These are phyloP conservation scores for Stictonetta naevosa DNA, from an alignment of 2,113 vertebrate species.

Conservation along the genomic window DNA sequence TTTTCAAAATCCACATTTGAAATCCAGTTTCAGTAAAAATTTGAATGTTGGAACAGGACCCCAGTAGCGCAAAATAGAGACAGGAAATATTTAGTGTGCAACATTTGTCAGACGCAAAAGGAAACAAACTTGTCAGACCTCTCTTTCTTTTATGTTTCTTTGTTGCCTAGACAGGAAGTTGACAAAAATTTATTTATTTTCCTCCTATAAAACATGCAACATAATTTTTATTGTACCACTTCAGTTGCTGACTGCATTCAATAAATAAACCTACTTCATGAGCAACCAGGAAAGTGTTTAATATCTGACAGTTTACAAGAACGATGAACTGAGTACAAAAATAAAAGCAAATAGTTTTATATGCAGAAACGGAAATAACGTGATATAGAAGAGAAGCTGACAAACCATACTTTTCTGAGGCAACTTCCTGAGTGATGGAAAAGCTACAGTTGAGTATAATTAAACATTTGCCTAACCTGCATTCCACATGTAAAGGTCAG, in stretches of 20 bases:
- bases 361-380: conserved; percentile 30
- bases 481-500: conserved; percentile 14
- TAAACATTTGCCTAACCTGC: conserved; percentile 36
- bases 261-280: conserved; percentile 34
- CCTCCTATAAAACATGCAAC: conserved; percentile 19
- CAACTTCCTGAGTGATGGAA: conserved; percentile 27
- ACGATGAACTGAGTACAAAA: conserved; percentile 14
- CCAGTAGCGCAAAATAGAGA: conserved; percentile 10
- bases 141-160: conserved; percentile 54
- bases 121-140: conserved; percentile 62
- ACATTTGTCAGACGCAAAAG: conserved; percentile 53
- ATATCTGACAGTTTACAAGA: conserved; percentile 42
- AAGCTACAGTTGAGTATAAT: conserved; percentile 17
- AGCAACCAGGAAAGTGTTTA: conserved; percentile 2
- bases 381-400: conserved; percentile 4
- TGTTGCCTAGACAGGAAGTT: conserved; percentile 75
- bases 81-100: conserved; percentile 61
- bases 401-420: conserved; percentile 28
- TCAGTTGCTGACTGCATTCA: not conserved
- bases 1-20: conserved; percentile 31
- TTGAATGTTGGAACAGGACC: not conserved
- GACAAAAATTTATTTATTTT: conserved; percentile 40
- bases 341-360: conserved; percentile 18
- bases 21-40: conserved; percentile 41
- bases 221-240: conserved; percentile 3